Conservation (phyloP, 2,797 vertebrate genomes). For the Rhinella marina region DNA sequence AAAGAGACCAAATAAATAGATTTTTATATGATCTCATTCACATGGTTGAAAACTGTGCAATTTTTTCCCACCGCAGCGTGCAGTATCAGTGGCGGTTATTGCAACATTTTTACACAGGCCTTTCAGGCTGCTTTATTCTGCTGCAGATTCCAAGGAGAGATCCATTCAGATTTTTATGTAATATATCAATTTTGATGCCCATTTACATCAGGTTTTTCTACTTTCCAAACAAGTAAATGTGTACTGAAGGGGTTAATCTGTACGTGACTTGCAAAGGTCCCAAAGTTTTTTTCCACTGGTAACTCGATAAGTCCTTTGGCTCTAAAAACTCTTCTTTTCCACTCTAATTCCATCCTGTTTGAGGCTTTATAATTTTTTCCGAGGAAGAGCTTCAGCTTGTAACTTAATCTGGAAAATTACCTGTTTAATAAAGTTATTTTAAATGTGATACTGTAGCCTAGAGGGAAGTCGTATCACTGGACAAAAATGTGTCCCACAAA, state of each 20-base stretch:
- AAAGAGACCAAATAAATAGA: no score
- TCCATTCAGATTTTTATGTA: no score
- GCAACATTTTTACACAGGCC: no score
- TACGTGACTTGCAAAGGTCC: conserved; percentile 15
- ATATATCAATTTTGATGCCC: no score
- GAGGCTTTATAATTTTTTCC: not conserved
- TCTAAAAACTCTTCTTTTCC: not conserved
- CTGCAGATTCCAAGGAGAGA: no score
- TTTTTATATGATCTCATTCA: no score
- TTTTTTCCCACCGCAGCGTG: no score
- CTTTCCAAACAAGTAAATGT: no score
- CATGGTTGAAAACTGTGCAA: no score
- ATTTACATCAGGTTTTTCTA: no score
- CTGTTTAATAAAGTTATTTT: conserved; percentile 34
- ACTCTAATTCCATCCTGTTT: not conserved
- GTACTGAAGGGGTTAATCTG: not conserved
- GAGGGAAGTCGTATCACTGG: not conserved
- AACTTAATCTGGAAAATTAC: conserved; percentile 34
- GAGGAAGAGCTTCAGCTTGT: not conserved
- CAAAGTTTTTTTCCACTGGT: not conserved
- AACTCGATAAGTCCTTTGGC: not conserved
- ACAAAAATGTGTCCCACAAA: not conserved
- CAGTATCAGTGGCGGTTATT: no score
- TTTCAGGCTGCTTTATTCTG: no score
- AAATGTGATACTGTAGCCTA: conserved; percentile 20